Percentiles rank a stretch among this genome's conserved stretches.
phyloP scores from a whole-genome alignment of 2,113 vertebrate genomes.

The Centropus unirufus region DNA sequence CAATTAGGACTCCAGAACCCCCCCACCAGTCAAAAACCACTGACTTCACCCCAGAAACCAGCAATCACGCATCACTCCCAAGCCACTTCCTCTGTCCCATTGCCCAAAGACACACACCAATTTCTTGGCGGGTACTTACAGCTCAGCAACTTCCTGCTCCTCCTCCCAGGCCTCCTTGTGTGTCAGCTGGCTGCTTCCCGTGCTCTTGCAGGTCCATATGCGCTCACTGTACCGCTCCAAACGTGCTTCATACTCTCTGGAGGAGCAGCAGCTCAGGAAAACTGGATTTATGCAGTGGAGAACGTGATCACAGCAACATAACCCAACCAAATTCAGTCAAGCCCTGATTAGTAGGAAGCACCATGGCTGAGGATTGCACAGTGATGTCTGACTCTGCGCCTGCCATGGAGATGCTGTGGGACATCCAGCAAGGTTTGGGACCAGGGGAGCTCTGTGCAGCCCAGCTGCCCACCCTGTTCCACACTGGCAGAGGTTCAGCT shows the following conservation, averaged over 20 bases:
- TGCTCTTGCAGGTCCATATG: slow-evolving; percentile 98
- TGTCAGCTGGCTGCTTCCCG: slow-evolving; percentile 95
- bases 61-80: not conserved
- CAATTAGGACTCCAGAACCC: not conserved
- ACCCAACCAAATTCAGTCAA: not conserved
- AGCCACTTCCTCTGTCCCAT: not conserved
- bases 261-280: slow-evolving; percentile 82
- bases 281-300: slow-evolving; percentile 30
- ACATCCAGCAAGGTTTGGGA: not conserved
- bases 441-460: not conserved
- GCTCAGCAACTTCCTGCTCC: slow-evolving; percentile 96
- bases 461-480: not conserved
- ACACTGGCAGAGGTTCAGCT: not conserved
- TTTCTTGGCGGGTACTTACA: slow-evolving; percentile 83
- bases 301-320: not conserved
- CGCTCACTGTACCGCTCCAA: slow-evolving; percentile 88
- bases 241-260: slow-evolving; percentile 93
- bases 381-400: not conserved
- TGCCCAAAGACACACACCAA: not conserved
- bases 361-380: not conserved
- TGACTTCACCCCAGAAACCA: not conserved
- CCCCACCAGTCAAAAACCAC: not conserved
- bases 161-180: slow-evolving; percentile 99
- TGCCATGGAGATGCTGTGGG: rapidly evolving
- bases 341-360: not conserved